Base-by-base conservation (phyloP, 2,888 invertebrate species). In the Adelognathus sp. region DNA sequence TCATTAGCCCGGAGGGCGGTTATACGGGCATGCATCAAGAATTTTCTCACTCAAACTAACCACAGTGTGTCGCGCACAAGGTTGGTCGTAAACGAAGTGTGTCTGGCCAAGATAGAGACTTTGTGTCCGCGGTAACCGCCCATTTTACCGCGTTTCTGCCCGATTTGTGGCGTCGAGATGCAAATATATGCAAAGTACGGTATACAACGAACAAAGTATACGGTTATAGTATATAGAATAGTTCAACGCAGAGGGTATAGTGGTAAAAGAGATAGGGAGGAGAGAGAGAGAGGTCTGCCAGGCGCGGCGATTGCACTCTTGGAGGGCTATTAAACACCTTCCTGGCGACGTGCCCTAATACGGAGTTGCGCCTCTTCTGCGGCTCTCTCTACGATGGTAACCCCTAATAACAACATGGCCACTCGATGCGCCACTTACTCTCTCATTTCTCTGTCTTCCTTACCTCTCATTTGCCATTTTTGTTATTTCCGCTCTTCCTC, bases 271-370 rank as follows among this genome's bases (percentile, higher is more conserved):
- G 61, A 52, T 18, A 41, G 56, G 33, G 33, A 54, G 31, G 58
- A 39, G n/a, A 63, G 58, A 18, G 24, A 7, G n/a, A n/a, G n/a
- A n/a, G n/a, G n/a, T n/a, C n/a, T n/a, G n/a, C n/a, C n/a, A n/a
- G 61, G 27, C 54, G 44, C 76, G 82, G 79, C 85, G 90, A 90
- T 90, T 89, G 90, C 87, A 86, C 88, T 87, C 87, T 88, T 88
- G 85, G 86, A 84, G 83, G 83, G 88, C 90, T 88, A 90, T 90
- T 91, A 90, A 90, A 89, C 88, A 88, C 88, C 89, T 88, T 88
- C 86, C 88, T 84, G 88, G 86, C 86, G 87, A 88, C 86, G 86
- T 86, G 84, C 82, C 84, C 82, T 80, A n/a, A n/a, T n/a, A n/a
- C n/a, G 24, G 52, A 79, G 78, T 60, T 71, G 71, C 31, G 67